Base-by-base conservation (phyloP, 2,797 vertebrate genomes). In the Sebastes vulpes region DNA sequence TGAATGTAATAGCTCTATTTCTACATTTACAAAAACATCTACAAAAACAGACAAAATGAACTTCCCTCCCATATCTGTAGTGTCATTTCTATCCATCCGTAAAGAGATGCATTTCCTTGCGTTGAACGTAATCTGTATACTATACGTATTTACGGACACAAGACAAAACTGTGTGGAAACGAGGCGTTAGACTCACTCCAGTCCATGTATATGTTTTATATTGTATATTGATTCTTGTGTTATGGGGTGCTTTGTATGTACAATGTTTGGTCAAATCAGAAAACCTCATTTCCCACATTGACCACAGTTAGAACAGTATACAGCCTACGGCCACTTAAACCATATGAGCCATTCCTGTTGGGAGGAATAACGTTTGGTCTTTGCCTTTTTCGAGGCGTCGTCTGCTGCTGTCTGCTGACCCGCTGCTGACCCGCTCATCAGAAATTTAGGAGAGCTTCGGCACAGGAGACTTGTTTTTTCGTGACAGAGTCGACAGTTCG, bases 361-460 rank as follows among this genome's bases (percentile, higher is more conserved):
- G 75, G 70, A 74, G 48, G 21, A 77, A 25, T 25, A 75, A 31
- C 25, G 6, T 79, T 72, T 68, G 52, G 32, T 32, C 26, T 82
- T 77, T 82, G 31, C 48, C 72, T 72, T 75, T 74, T 74, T 79
- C 75, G 38, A 64, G 35, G 56, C 71, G 77, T 73, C 73, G 8
- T 64, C 64, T 69, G 32, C 82, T 60, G 72, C 68, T 61, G 71
- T 23, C 50, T 58, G 32, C 60, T 86, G 82, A 86, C 77, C 81
- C 32, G 32, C 32, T 79, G 35, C n/a, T 75, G 72, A 38, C 54
- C 29, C 3, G 0, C 83, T 73, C 58, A 78, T 75, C 54, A 71
- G 60, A 58, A 58, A 71, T 54, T 54, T 31, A 9, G 20, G 16
- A 64, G 57, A 28, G 28, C 52, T 80, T 72, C 67, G 32, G 25